Base-by-base conservation (phyloP, 2,113 vertebrate species). In the Engystomops pustulosus region DNA sequence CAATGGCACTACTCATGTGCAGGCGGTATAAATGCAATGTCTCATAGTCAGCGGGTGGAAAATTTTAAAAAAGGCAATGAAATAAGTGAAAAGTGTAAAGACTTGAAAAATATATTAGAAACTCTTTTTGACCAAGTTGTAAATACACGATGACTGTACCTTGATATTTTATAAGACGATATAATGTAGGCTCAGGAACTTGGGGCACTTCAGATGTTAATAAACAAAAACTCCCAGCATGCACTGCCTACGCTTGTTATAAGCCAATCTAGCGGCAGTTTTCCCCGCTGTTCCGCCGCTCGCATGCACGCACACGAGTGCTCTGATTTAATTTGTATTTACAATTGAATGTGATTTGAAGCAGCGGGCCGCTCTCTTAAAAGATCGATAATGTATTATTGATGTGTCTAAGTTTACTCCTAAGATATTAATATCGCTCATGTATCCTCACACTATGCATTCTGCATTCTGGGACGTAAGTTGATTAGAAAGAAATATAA, bases 241-340 rank as follows among this genome's bases (percentile, higher is more conserved):
- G 44, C 62, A 34, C 30, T 34, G 62, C 62, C 62, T 67, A 36
- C 62, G 62, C 47, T 58, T 60, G 49, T 34, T 78, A 60, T 78
- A 78, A 78, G 30, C 51, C 32, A 60, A 60, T 60, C 58, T 78
- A 14, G 32, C 8, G 36, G 0, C 32, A 41, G 20, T 27, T 79
- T 79, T 58, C 15, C 55, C 53, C 18, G 34, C 76, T 79, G 36
- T 45, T 79, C 27, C 6, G 49, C 55, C 38, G 47, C n/a, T 78
- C 77, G 20, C 25, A 45, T n/a, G 65, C 36, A n/a, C 70, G 45
- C 44, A 36, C 62, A 6, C 38, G 17, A 44, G 17, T n/a, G 27
- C 17, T 53, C 41, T 71, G 47, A 81, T 71, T 71, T 71, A 55
- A 81, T 81, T 81, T 71, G 32, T 55, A 55, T 71, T 81, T 81